Conservation (phyloP, 2,888 invertebrate species). For the Chloroclystis v-ata region DNA sequence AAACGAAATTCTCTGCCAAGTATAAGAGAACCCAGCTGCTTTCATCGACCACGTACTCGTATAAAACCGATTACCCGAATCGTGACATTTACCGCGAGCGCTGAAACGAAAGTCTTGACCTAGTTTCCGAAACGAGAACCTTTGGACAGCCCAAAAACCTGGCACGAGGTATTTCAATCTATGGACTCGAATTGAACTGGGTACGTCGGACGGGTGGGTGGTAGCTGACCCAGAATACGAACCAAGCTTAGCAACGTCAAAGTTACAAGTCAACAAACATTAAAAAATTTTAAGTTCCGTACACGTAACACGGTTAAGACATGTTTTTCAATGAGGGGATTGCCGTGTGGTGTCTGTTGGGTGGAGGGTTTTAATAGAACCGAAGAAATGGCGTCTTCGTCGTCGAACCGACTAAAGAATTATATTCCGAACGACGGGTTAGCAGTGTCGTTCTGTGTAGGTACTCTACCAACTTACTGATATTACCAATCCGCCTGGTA, state of each 20-base stretch:
- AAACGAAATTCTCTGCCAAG: no score
- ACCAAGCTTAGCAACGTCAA: slow-evolving; percentile 13
- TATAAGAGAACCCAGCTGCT: not conserved
- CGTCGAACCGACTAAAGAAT: no score
- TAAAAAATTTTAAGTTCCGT: no score
- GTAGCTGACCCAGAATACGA: slow-evolving; percentile 24
- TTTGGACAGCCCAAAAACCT: slow-evolving; percentile 18
- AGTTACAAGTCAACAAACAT: not conserved
- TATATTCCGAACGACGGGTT: no score
- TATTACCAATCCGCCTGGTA: no score
- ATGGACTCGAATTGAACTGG: slow-evolving; percentile 21
- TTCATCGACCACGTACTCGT: not conserved
- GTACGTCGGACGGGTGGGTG: slow-evolving; percentile 26
- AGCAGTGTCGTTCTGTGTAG: no score
- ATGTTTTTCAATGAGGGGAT: no score
- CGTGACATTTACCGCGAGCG: slow-evolving; percentile 13
- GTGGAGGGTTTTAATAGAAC: no score
- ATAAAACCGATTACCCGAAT: slow-evolving; percentile 6
- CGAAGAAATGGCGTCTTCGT: no score
- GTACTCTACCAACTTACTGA: no score
- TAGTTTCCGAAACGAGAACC: slow-evolving; percentile 16
- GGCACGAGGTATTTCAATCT: slow-evolving; percentile 4
- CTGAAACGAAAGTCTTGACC: slow-evolving; percentile 24
- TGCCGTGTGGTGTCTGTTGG: no score
- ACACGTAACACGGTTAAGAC: no score